Percentiles rank a stretch among this genome's conserved stretches.
phyloP scores from a whole-genome alignment of 2,113 vertebrate species.

The Nipponia nippon region DNA sequence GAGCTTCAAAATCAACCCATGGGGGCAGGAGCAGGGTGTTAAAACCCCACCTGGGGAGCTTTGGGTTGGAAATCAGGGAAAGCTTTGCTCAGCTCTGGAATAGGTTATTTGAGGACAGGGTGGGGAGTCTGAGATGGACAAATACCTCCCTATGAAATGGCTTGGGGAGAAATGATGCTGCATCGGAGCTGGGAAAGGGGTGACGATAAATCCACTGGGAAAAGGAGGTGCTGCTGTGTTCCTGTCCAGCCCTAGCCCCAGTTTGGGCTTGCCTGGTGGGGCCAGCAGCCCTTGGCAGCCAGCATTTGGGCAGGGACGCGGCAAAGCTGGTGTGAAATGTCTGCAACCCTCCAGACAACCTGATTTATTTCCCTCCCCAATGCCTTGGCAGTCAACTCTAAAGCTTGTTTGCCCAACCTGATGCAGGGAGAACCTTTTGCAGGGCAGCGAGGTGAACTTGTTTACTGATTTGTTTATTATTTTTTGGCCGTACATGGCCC shows the following conservation, averaged over 20 bases:
- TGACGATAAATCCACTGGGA: fast-evolving
- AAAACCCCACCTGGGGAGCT: neutral
- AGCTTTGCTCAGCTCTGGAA: neutral
- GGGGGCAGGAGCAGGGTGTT: neutral
- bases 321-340: neutral
- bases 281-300: neutral
- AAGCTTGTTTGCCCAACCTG: neutral
- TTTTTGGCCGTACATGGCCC: fast-evolving
- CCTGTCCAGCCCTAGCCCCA: neutral
- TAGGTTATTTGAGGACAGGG: neutral
- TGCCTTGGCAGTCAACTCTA: neutral
- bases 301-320: fast-evolving
- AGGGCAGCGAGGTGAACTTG: neutral
- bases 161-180: fast-evolving
- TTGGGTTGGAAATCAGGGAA: neutral
- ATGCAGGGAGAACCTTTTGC: neutral
- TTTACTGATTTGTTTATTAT: fast-evolving
- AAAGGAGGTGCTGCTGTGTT: neutral
- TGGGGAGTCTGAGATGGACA: neutral
- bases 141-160: fast-evolving
- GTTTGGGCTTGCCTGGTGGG: neutral
- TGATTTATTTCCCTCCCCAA: neutral
- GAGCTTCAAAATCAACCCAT: neutral
- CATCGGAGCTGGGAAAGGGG: neutral
- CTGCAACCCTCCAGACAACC: neutral